Base-by-base conservation (phyloP, 2,113 vertebrate genomes). In the Semicossyphus pulcher region DNA sequence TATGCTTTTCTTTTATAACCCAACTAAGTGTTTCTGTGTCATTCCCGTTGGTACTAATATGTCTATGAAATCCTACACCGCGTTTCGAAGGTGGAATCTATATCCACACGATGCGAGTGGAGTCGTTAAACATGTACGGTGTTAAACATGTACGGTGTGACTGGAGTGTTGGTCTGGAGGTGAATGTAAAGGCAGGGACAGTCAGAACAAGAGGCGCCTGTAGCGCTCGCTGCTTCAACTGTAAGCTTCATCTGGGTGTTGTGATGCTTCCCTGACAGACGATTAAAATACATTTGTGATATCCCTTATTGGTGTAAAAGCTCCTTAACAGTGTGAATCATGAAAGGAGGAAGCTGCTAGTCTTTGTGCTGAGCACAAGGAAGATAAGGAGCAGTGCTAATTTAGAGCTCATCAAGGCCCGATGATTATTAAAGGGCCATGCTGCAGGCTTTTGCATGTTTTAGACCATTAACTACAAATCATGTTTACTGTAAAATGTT, bases 281-380 rank as follows among this genome's bases (percentile, higher is more conserved):
- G 12, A 18, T 66, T 25, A 44, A 34, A 44, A 67, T 34, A 3
- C n/a, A 41, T 3, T 37, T 48, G 23, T 44, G 25, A 76, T 20
- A 21, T 52, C 41, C 37, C 23, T 16, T 15, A 29, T 36, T 34
- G 57, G 29, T 57, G 64, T 54, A 68, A 10, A 63, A 63, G 16
- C 39, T 42, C 65, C 10, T 64, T 44, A 49, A 21, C 9, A 57
- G 34, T 28, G 49, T 60, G 31, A 12, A 21, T 52, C 20, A 49
- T 28, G 2, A 29, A 28, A 28, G 49, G 20, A 25, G 53, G 16
- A 29, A n/a, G 26, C 31, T 9, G 48, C 3, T 18, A 23, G 12
- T 78, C 78, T 82, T 78, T 84, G 81, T 88, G 81, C 72, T 73
- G 76, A 72, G 83, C 70, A 85, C 64, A 59, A 70, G 68, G n/a